phyloP scores from a whole-genome alignment of 2,113 vertebrate species.

The Lasiurus borealis region DNA sequence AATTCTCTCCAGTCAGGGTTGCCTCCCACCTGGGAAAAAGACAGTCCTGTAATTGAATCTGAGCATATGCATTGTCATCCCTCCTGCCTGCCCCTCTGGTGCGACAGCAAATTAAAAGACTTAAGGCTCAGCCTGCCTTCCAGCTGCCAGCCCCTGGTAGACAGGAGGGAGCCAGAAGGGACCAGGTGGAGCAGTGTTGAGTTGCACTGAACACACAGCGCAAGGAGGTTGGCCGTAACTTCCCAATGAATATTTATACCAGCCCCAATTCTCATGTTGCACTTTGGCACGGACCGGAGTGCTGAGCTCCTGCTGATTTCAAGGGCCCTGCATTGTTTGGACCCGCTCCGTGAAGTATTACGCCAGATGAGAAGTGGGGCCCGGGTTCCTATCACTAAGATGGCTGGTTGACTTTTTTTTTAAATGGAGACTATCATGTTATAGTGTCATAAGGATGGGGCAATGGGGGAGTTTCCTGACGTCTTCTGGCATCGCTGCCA shows the following conservation, averaged over 20 bases:
- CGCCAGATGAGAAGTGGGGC: slow-evolving; percentile 77
- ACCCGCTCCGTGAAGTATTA: slow-evolving; percentile 63
- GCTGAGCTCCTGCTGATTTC: slow-evolving; percentile 71
- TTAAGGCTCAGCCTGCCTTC: slow-evolving; percentile 73
- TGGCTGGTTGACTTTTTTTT: slow-evolving; percentile 36
- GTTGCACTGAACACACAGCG: slow-evolving; percentile 78
- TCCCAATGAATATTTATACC: slow-evolving; percentile 83
- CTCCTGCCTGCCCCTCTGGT: slow-evolving; percentile 41
- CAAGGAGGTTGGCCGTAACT: slow-evolving; percentile 73
- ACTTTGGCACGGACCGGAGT: slow-evolving; percentile 68
- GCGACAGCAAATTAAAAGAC: slow-evolving; percentile 77
- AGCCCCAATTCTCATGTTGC: slow-evolving; percentile 80
- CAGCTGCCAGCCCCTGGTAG: slow-evolving; percentile 81
- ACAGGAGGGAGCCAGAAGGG: slow-evolving; percentile 80
- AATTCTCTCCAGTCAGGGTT: background rate
- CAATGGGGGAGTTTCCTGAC: background rate
- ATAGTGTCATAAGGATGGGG: slow-evolving; percentile 46
- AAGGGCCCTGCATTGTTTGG: slow-evolving; percentile 72
- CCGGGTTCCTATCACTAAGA: slow-evolving; percentile 68
- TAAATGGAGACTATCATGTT: slow-evolving; percentile 67
- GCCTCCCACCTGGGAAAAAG: slow-evolving; percentile 70
- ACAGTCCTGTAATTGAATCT: slow-evolving; percentile 75
- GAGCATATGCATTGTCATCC: slow-evolving; percentile 60
- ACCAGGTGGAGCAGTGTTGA: slow-evolving; percentile 82
- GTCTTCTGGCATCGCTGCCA: background rate